phyloP scores from a whole-genome alignment of 2,888 invertebrate species.

The Iphiclides podalirius region DNA sequence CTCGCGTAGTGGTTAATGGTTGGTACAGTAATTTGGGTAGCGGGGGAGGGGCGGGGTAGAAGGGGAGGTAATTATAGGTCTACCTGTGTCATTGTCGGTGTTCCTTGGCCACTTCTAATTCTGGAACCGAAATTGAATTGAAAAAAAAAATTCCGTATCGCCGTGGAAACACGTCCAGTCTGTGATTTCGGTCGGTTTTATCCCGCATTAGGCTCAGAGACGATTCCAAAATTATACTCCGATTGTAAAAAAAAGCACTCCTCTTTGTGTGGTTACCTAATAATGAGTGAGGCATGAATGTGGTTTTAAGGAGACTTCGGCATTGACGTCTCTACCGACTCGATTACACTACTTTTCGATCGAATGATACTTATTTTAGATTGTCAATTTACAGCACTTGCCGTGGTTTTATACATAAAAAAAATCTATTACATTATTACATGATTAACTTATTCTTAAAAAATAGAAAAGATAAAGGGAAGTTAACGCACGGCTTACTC shows the following conservation, averaged over 20 bases:
- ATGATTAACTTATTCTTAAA: too few species aligned
- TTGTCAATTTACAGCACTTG: not conserved
- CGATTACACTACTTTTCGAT: not conserved
- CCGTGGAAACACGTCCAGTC: constrained; percentile 29
- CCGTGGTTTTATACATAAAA: too few species aligned
- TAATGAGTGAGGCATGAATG: not conserved
- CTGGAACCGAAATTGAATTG: constrained; percentile 50
- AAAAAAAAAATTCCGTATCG: constrained; percentile 32
- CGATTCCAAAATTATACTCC: constrained; percentile 11
- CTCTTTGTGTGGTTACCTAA: constrained; percentile 15
- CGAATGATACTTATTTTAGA: not conserved
- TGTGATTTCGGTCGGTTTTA: constrained; percentile 25
- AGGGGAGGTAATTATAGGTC: constrained; percentile 69
- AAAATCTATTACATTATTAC: too few species aligned
- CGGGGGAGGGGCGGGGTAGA: constrained; percentile 38
- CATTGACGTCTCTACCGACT: not conserved
- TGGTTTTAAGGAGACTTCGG: not conserved
- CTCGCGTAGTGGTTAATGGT: constrained; percentile 70
- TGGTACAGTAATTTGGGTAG: constrained; percentile 63
- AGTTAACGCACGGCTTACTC: too few species aligned
- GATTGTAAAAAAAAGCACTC: constrained; percentile 12
- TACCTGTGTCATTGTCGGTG: constrained; percentile 74
- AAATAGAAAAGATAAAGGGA: too few species aligned
- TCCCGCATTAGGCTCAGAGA: constrained; percentile 19
- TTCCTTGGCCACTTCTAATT: constrained; percentile 56